Conservation (phyloP, 2,888 invertebrate genomes). For the Cantharis lateralis region DNA sequence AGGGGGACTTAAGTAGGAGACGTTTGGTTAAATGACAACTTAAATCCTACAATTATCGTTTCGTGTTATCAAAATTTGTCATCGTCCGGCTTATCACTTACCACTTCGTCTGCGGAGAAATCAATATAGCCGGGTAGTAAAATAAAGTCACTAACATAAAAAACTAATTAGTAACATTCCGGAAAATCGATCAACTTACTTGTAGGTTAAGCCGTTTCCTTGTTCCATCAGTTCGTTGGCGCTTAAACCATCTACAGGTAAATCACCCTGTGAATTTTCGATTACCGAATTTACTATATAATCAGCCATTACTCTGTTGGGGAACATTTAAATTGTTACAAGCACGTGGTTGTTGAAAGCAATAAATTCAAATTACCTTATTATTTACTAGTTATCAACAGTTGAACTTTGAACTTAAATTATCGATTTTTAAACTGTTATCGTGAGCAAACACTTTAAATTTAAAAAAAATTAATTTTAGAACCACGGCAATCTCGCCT, state of each 20-base stretch:
- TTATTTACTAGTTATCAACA: not conserved
- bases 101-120: slow-evolving; percentile 90
- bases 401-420: not conserved
- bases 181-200: slow-evolving; percentile 59
- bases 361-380: not conserved
- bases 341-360: not conserved
- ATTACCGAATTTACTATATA: not conserved
- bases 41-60: slow-evolving; percentile 64
- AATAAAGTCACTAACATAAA: slow-evolving; percentile 79
- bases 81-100: slow-evolving; percentile 50
- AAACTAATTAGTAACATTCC: not conserved
- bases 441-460: not conserved
- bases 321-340: not conserved
- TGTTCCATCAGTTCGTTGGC: slow-evolving; percentile 79
- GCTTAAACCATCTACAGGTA: slow-evolving; percentile 77
- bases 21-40: slow-evolving; percentile 89
- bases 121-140: slow-evolving; percentile 96
- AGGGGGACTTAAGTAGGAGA: slow-evolving; percentile 85
- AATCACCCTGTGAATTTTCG: slow-evolving; percentile 1
- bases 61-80: not conserved
- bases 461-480: not conserved
- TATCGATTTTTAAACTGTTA: not conserved
- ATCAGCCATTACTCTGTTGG: slow-evolving; percentile 3
- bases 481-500: not conserved
- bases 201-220: slow-evolving; percentile 92